Base-by-base conservation (phyloP, 2,113 vertebrate species). In the Halichoeres trimaculatus region DNA sequence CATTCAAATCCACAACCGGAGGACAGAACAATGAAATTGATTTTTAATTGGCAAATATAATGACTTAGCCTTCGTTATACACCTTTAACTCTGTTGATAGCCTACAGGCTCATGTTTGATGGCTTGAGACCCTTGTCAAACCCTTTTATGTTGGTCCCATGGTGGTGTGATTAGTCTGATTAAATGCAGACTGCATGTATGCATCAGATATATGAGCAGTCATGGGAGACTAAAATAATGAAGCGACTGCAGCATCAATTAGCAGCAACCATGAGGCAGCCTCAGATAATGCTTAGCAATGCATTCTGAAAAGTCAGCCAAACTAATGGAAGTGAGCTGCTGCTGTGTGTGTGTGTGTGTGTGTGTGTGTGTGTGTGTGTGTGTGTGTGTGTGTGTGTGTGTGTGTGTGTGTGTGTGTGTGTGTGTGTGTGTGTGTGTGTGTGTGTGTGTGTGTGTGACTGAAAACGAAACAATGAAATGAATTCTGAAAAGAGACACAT, bases 241-340 rank as follows among this genome's bases (percentile, higher is more conserved):
- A 88, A 88, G 74, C 57, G 71, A 74, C 65, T 78, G 64, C 41
- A 64, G 77, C 87, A 88, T 87, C 87, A 90, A 88, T 91, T 87
- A 90, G 82, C 61, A 72, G 65, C 55, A 78, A 85, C 72, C 80
- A 80, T 4, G 58, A 88, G 80, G 72, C 66, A 69, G 64, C 22
- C 70, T 81, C 52, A 80, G 85, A 88, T 89, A 87, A 80, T 79
- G 84, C 81, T 89, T 78, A 85, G 81, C 69, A 24, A 70, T 84
- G 83, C 86, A 84, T 70, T 86, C 63, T 76, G 77, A 87, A 78
- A 85, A 88, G 71, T 79, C 84, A 85, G 70, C 66, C 57, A 54
- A 76, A 81, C 66, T 74, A 83, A 83, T 74, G 62, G 69, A 80
- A 75, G 51, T 54, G 20, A 79, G 34, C 38, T 10, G 14, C 52